Base-by-base conservation (phyloP, 2,113 vertebrate species). In the Scatophagus argus region DNA sequence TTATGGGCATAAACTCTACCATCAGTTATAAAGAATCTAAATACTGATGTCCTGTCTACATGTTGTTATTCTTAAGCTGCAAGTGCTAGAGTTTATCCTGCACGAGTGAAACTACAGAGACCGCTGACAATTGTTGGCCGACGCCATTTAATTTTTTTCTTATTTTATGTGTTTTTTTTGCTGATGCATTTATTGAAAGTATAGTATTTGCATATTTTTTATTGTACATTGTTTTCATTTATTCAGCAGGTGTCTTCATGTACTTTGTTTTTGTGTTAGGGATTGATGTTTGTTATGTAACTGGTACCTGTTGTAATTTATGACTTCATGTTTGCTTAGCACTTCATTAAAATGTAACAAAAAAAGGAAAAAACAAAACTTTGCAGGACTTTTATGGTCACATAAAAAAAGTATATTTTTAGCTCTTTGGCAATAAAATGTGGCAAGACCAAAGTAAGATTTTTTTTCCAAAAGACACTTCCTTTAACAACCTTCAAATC, bases 251-350 rank as follows among this genome's bases (percentile, higher is more conserved):
- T 81, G 52, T 89, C 62, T 73, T 83, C 21, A 70, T 66, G 38
- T 77, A 62, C 47, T 77, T 85, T 82, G 38, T 82, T 76, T 87
- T 68, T 77, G 56, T 89, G 61, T 78, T 74, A 75, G 81, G 27
- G 25, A 56, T 83, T 52, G 46, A 60, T 82, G 64, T 88, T 68
- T 88, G 68, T 87, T 63, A 29, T 83, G 77, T 88, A 81, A 88
- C 68, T 91, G 80, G 83, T 90, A 90, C 91, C 82, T 82, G 72
- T 58, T 92, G 86, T 91, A 87, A 90, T 77, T 88, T 88, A 83
- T 88, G 55, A 90, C 56, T 66, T 82, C 80, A 72, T 84, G 76
- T 84, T 81, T 83, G 59, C 78, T 81, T 79, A 83, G 77, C 79
- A 84, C 56, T 25, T 59, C 71, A 82, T 74, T 84, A 66, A 91